Conservation (phyloP, 2,113 vertebrate genomes). For the Baryphthengus martii region DNA sequence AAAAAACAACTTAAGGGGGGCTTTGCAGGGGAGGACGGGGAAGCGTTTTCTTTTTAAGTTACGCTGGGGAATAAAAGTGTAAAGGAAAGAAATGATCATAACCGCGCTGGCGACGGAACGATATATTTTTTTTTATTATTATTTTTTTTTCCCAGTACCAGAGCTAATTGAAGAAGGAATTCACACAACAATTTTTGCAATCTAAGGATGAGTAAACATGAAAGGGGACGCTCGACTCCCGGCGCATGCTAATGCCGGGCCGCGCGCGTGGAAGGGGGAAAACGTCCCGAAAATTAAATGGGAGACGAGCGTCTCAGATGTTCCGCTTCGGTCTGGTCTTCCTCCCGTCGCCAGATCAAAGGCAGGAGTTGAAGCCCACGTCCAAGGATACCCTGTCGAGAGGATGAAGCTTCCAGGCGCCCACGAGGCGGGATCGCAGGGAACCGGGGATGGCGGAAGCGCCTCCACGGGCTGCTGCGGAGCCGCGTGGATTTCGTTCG, state of each 20-base stretch:
- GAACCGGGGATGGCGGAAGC: rapidly evolving
- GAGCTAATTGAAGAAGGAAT: slow-evolving; percentile 58
- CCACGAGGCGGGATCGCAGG: rapidly evolving
- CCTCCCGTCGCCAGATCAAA: neutral
- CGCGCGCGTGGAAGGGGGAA: neutral
- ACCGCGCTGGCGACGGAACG: neutral
- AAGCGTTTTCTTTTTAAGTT: neutral
- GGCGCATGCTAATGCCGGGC: neutral
- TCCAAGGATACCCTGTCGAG: neutral
- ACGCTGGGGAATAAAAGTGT: slow-evolving; percentile 38
- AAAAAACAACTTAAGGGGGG: neutral
- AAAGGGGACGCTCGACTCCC: neutral
- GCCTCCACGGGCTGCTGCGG: neutral
- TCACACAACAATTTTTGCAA: slow-evolving; percentile 34
- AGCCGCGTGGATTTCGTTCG: neutral
- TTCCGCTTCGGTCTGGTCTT: neutral
- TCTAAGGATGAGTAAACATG: slow-evolving; percentile 56
- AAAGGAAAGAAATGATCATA: slow-evolving; percentile 51
- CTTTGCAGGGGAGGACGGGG: slow-evolving; percentile 16
- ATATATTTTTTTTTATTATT: neutral
- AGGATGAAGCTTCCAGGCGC: neutral
- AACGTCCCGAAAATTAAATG: neutral
- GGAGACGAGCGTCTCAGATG: neutral
- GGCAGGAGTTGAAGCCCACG: rapidly evolving
- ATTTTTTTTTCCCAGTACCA: neutral